Evolutionary conservation across 1,140 invertebrate species (phyloP), one percentile per base, ranked within the genome.

Genomic region (Tetragonula clypearis): DNA sequence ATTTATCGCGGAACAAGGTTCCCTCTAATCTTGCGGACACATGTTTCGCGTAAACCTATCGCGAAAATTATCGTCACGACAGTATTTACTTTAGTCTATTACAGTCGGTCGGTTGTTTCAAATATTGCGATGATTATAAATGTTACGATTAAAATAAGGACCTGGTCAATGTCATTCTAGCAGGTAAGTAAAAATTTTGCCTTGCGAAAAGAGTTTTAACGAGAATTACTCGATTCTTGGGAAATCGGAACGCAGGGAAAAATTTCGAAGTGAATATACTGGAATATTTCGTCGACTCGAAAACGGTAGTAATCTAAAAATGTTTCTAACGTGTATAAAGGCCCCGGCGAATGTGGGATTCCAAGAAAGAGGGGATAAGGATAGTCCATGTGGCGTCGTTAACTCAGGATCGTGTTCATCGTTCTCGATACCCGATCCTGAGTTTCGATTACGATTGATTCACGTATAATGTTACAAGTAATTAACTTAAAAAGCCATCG

Each of bases 331-430:
- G n/a, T 30, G 15, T 21, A 76, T 53, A 30, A 82, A 66, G 80
- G 68, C 11, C 60, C 11, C 60, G 30, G 56, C 55, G 68, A 82
- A 65, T 35, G 41, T 65, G 14, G 49, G 21, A 26, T 62, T 3
- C 19, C 35, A 30, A 26, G 19, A 66, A 69, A 78, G 74, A 19
- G 82, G 74, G 74, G 74, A 83, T 83, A 83, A 83, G 82, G 82
- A 83, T 69, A 77, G 74, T n/a, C 62, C 81, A 83, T 83, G 62
- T 68, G 74, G 65, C 53, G 55, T 83, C 30, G 82, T 83, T 77
- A 78, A 77, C 53, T 83, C 82, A 83, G 74, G 74, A n/a, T 69
- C 82, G 74, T 69, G 35, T 78, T 71, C 55, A 21, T 53, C 65
- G 21, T 71, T 41, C 19, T 9, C 3, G 19, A 78, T 15, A 35